Percentiles rank a stretch among this genome's conserved stretches.
phyloP scores from a whole-genome alignment of 1,140 invertebrate genomes.

The Kradibia gibbosae region DNA sequence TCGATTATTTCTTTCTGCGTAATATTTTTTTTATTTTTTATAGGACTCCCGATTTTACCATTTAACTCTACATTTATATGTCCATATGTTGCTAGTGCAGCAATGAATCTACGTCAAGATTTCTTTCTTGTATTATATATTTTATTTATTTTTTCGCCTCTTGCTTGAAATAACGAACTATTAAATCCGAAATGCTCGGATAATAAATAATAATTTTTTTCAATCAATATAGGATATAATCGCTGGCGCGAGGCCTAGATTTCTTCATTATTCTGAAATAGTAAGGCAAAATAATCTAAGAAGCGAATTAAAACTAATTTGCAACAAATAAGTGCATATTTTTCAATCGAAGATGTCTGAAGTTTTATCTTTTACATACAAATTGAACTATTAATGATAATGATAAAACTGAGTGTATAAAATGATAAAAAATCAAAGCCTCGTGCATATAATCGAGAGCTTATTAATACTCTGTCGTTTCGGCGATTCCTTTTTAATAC shows the following conservation, averaged over 20 bases:
- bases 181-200: not conserved
- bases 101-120: constrained; percentile 38
- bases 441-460: not conserved
- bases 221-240: constrained; percentile 1
- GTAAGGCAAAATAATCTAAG: not conserved
- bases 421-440: constrained; percentile 7
- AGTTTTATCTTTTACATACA: not conserved
- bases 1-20: not conserved
- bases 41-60: constrained; percentile 25
- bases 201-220: not conserved
- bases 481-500: constrained; percentile 41
- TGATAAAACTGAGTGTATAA: not conserved
- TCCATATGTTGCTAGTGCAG: constrained; percentile 20
- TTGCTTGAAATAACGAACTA: not conserved
- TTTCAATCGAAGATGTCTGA: not conserved
- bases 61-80: constrained; percentile 40
- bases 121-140: constrained; percentile 34
- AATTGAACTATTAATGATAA: not conserved
- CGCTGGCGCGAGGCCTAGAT: not conserved
- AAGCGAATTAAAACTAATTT: not conserved
- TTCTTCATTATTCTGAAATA: not conserved
- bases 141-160: constrained; percentile 15
- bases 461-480: constrained; percentile 9
- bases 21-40: constrained; percentile 5
- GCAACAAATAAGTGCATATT: not conserved